Conservation (phyloP, 2,797 vertebrate species). For the Pelochelys cantorii region DNA sequence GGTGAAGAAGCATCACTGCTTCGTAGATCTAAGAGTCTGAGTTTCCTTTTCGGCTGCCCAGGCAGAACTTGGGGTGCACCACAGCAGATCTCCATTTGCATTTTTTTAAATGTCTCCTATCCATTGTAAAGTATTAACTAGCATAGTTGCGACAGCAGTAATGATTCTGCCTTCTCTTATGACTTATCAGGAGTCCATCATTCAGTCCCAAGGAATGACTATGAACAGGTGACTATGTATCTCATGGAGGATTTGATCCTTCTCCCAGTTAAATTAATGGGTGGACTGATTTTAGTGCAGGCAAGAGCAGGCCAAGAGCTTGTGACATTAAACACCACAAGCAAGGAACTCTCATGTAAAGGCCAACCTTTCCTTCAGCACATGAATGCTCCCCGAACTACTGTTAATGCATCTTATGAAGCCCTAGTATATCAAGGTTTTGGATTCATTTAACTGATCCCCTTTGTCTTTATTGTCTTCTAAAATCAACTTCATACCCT, state of each 20-base stretch:
- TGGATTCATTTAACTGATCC: background rate
- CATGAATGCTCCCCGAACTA: background rate
- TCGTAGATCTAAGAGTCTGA: background rate
- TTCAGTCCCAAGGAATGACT: background rate
- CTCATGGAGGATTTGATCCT: background rate
- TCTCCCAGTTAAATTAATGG: background rate
- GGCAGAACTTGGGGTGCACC: background rate
- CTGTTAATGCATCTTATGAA: background rate
- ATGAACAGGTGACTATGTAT: accelerated
- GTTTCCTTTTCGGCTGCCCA: background rate
- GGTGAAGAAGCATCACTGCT: background rate
- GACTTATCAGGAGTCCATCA: background rate
- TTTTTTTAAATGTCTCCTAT: background rate
- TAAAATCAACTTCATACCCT: background rate
- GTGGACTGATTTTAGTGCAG: accelerated
- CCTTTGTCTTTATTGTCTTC: background rate
- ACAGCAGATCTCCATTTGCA: accelerated
- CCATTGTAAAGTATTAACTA: background rate
- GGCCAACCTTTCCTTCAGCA: background rate
- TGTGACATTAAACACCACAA: background rate
- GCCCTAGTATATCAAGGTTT: background rate
- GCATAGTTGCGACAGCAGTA: background rate
- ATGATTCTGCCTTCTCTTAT: background rate
- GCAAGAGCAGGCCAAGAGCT: accelerated
- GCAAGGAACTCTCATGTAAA: background rate